A percentile compares a stretch with the other conserved stretches of the same genome.
phyloP scores from a whole-genome alignment of 2,797 vertebrate genomes.

The Tenualosa ilisha region DNA sequence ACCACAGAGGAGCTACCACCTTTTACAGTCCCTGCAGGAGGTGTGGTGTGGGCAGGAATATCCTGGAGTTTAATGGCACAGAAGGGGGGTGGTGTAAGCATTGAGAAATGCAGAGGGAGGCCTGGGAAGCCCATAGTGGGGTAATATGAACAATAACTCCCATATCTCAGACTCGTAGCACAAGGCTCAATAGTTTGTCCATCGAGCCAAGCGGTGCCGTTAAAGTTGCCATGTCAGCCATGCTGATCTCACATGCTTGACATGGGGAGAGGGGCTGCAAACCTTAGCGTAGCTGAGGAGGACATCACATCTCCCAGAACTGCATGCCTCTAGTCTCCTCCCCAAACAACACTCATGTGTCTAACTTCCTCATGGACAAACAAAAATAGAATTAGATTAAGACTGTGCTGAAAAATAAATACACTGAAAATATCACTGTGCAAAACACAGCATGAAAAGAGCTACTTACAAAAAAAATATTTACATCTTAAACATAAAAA shows the following conservation, averaged over 20 bases:
- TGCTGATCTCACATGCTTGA: background rate
- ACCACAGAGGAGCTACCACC: background rate
- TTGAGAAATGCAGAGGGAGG: background rate
- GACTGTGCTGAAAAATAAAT: background rate
- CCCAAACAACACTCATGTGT: background rate
- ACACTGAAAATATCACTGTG: background rate
- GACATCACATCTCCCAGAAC: background rate
- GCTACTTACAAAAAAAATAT: no score
- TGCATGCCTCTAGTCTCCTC: background rate
- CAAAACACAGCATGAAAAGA: background rate
- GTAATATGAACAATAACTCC: background rate
- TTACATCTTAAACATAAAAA: no score
- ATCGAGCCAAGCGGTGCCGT: background rate
- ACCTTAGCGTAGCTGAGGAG: background rate
- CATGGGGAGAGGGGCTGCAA: background rate
- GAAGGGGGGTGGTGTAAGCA: background rate
- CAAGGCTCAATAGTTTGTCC: background rate
- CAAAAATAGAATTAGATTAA: background rate
- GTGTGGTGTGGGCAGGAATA: background rate
- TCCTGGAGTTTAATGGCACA: slow-evolving; percentile 13
- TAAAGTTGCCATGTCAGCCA: background rate
- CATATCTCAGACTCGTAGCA: background rate
- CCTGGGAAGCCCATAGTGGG: background rate
- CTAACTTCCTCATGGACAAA: background rate
- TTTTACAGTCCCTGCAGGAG: slow-evolving; percentile 5